phyloP scores from a whole-genome alignment of 2,113 vertebrate species.

The Marcusenius ussheri region DNA sequence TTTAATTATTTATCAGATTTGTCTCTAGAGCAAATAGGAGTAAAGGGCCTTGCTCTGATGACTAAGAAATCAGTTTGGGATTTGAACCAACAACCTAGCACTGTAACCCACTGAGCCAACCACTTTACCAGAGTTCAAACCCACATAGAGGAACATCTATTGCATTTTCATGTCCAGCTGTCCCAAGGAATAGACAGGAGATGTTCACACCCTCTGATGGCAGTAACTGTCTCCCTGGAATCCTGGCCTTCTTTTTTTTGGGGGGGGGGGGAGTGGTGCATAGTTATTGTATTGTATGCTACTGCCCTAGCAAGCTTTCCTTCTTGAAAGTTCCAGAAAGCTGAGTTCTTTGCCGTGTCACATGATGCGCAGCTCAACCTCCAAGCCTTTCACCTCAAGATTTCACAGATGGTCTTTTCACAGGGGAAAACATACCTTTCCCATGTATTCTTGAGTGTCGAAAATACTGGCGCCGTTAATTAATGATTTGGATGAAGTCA shows the following conservation, averaged over 20 bases:
- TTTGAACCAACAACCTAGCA: not conserved
- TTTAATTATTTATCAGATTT: not conserved
- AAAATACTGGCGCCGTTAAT: not conserved
- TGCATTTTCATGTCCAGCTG: not conserved
- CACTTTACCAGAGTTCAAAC: not conserved
- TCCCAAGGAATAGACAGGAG: not conserved
- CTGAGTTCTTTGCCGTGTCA: not conserved
- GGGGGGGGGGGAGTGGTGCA: not conserved
- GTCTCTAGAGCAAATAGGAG: not conserved
- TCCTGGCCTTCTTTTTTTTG: not conserved
- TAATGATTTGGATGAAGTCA: not conserved
- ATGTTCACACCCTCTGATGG: slow-evolving; percentile 19
- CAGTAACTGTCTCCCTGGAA: not conserved
- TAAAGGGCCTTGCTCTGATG: not conserved
- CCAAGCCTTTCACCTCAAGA: not conserved
- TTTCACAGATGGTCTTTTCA: not conserved
- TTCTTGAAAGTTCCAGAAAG: slow-evolving; percentile 5
- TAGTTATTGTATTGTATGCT: not conserved
- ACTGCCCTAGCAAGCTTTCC: not conserved
- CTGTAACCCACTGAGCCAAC: not conserved
- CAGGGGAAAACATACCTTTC: not conserved
- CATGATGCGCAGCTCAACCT: not conserved
- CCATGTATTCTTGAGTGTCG: not conserved
- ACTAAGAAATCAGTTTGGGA: not conserved
- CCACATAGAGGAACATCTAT: not conserved